Conservation (phyloP, 92 coral and sea anemone species). For the Porites cylindrica region DNA sequence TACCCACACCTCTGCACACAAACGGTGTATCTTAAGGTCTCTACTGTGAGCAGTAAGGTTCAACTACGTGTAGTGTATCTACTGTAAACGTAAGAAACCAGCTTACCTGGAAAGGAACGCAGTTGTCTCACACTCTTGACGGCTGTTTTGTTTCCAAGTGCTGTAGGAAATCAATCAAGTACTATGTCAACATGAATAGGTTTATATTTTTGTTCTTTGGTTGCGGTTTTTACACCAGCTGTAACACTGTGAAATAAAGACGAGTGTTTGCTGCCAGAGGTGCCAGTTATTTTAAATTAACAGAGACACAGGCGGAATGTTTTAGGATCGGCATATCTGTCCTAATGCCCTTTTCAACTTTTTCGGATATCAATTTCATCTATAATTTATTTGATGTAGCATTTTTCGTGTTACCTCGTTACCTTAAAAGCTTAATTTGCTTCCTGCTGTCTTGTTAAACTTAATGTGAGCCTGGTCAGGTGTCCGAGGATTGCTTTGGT, state of each 20-base stretch:
- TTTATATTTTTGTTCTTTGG: background rate
- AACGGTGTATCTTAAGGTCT: too few relatives aligned
- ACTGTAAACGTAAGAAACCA: background rate
- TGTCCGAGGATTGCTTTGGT: background rate
- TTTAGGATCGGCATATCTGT: conserved; percentile 27
- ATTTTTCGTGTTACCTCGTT: conserved; percentile 33
- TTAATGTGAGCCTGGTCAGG: conserved; percentile 12
- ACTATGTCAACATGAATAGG: background rate
- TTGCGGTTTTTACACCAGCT: conserved; percentile 15
- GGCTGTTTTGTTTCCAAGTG: background rate
- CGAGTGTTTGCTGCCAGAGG: background rate
- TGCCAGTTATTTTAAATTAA: conserved; percentile 20
- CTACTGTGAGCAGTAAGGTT: background rate
- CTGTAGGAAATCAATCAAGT: background rate
- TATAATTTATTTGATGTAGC: background rate
- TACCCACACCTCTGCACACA: too few relatives aligned
- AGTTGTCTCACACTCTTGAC: background rate
- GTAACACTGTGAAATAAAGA: background rate
- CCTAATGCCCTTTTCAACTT: background rate
- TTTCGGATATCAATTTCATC: conserved; percentile 40
- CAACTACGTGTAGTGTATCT: background rate
- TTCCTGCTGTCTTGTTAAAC: conserved; percentile 7
- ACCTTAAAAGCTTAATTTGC: background rate
- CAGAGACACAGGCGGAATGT: conserved; percentile 34
- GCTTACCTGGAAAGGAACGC: conserved; percentile 27